Conservation (phyloP, 2,113 vertebrate genomes). For the Sinocyclocheilus maitianheensis region DNA sequence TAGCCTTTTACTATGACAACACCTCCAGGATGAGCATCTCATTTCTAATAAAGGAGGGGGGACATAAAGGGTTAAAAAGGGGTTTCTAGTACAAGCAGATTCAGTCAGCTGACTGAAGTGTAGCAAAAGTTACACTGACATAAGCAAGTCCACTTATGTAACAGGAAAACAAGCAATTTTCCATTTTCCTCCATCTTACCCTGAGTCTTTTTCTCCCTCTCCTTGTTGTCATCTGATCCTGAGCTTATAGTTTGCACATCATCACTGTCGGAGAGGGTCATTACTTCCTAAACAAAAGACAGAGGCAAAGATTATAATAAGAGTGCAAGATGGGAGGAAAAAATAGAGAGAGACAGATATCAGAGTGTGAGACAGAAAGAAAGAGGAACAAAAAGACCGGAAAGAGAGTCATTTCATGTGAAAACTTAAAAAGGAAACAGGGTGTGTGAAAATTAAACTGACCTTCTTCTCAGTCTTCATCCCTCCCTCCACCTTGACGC, state of each 20-base stretch:
- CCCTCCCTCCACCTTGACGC: constrained; percentile 59
- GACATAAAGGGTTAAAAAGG: not conserved
- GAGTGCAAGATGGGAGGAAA: not conserved
- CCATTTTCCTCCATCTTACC: constrained; percentile 50
- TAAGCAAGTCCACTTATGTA: not conserved
- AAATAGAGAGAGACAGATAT: not conserved
- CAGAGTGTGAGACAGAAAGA: not conserved
- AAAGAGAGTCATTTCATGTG: not conserved
- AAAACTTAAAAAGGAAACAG: no score
- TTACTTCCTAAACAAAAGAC: constrained; percentile 78
- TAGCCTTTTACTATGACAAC: not conserved
- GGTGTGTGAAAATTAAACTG: constrained; percentile 42
- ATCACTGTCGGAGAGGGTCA: constrained; percentile 93
- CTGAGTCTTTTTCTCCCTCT: constrained; percentile 74
- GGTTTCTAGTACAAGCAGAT: not conserved
- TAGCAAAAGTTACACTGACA: not conserved
- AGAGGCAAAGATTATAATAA: not conserved
- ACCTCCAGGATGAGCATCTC: not conserved
- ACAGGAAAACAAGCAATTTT: not conserved
- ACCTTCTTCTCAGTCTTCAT: constrained; percentile 71
- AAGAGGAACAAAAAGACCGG: not conserved
- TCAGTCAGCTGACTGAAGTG: not conserved
- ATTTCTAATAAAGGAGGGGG: not conserved
- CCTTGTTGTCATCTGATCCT: constrained; percentile 88
- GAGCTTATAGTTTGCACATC: constrained; percentile 98